Conservation (phyloP, 2,113 vertebrate species). For the Monarcha castaneiventris region DNA sequence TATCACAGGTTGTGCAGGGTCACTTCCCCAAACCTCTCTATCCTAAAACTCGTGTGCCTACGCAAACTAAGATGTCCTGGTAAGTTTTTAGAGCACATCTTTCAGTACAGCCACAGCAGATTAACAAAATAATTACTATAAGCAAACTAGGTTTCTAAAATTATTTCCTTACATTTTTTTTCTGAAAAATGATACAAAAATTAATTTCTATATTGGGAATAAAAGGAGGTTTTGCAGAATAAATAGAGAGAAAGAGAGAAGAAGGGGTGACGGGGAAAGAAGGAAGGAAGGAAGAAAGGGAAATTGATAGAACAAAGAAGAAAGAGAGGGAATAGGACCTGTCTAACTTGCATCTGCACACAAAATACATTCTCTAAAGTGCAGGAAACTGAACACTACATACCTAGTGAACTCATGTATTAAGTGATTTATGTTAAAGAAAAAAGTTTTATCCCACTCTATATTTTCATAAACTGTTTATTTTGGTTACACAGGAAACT, state of each 20-base stretch:
- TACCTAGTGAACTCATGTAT: not conserved
- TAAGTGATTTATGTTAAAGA: not conserved
- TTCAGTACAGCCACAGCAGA: slow-evolving; percentile 5
- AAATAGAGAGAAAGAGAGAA: not conserved
- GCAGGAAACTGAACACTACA: not conserved
- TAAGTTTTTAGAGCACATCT: not conserved
- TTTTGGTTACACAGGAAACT: not conserved
- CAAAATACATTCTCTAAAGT: not conserved
- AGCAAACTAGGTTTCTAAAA: slow-evolving; percentile 7
- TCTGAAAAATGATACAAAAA: not conserved
- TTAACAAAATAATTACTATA: slow-evolving; percentile 25
- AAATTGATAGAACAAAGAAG: not conserved
- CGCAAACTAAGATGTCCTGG: not conserved
- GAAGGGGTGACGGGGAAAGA: too few species aligned
- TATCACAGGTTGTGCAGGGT: not conserved
- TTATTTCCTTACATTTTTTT: slow-evolving; percentile 10
- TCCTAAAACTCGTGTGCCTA: not conserved
- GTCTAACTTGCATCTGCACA: not conserved
- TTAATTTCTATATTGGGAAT: not conserved
- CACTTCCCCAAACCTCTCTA: slow-evolving; percentile 16
- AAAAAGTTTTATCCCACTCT: not conserved
- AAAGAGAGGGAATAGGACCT: not conserved
- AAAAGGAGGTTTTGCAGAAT: slow-evolving; percentile 6
- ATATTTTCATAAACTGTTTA: not conserved
- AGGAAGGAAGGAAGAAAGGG: not conserved